Conservation (phyloP, 2,113 vertebrate species). For the Cyphomyrus plagiostoma region DNA sequence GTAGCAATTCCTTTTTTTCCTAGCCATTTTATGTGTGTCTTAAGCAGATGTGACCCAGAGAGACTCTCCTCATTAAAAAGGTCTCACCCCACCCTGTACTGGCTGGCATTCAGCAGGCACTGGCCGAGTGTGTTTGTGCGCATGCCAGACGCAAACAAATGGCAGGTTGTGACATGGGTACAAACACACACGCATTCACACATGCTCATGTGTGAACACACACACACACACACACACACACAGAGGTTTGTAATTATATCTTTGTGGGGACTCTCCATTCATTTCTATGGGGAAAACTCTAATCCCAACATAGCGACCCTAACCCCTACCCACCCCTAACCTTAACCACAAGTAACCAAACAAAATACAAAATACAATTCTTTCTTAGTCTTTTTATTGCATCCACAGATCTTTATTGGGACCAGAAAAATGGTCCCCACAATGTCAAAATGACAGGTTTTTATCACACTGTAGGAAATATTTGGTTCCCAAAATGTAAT, state of each 20-base stretch:
- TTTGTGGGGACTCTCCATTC: no score
- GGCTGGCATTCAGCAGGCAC: not conserved
- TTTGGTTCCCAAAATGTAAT: no score
- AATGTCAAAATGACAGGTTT: no score
- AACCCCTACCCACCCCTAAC: no score
- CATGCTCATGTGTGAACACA: not conserved
- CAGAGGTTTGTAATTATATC: not conserved
- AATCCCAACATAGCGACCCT: no score
- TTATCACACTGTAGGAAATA: no score
- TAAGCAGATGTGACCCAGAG: constrained; percentile 1
- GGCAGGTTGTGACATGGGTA: not conserved
- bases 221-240: not conserved
- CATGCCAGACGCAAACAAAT: not conserved
- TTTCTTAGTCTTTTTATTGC: no score
- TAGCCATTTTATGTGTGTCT: not conserved
- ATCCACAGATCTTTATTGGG: no score
- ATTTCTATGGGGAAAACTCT: no score
- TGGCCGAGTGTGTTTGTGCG: not conserved
- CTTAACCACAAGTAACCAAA: no score
- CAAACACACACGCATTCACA: not conserved
- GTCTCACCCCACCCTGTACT: not conserved
- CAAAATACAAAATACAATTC: no score
- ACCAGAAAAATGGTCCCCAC: no score
- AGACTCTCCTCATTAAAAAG: not conserved
- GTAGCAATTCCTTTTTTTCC: not conserved